Conservation (phyloP, 92 coral and sea anemone species). For the Plumapathes pennacea region DNA sequence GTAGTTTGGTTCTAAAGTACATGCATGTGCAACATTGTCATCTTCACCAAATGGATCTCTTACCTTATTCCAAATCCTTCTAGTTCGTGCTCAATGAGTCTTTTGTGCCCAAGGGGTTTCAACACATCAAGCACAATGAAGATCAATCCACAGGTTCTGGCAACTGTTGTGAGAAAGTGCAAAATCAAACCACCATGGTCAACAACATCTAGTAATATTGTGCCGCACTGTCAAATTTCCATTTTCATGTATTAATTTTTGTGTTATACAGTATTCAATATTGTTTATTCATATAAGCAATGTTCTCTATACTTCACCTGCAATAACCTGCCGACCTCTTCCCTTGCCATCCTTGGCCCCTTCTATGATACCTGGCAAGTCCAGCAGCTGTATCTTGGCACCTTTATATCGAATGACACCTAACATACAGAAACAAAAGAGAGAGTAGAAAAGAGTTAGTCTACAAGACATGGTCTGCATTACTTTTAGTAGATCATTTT, state of each 20-base stretch:
- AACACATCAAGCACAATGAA: slow-evolving; percentile 95
- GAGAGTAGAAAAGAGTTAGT: background rate
- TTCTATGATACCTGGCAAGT: slow-evolving; percentile 97
- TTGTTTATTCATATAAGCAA: too few relatives aligned
- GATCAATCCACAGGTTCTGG: slow-evolving; percentile 94
- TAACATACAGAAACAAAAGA: slow-evolving; percentile 3
- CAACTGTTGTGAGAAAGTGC: slow-evolving; percentile 51
- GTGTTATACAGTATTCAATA: background rate
- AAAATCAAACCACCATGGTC: too few relatives aligned
- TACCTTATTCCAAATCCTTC: slow-evolving; percentile 99
- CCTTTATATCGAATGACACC: slow-evolving; percentile 98
- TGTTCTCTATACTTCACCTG: slow-evolving; percentile 41
- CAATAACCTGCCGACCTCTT: slow-evolving; percentile 97
- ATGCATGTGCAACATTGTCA: background rate
- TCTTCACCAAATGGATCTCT: too few relatives aligned
- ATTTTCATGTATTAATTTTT: too few relatives aligned
- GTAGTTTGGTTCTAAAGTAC: background rate
- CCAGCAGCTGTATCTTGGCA: slow-evolving; percentile 92
- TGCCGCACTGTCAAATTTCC: too few relatives aligned
- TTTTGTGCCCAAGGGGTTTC: slow-evolving; percentile 93
- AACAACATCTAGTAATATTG: background rate
- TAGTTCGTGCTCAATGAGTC: slow-evolving; percentile 85
- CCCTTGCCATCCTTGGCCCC: slow-evolving; percentile 99
- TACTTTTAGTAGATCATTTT: too few relatives aligned
- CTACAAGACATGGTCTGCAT: background rate